Base-by-base conservation (phyloP, 2,888 invertebrate genomes). In the Morinoia aosen region DNA sequence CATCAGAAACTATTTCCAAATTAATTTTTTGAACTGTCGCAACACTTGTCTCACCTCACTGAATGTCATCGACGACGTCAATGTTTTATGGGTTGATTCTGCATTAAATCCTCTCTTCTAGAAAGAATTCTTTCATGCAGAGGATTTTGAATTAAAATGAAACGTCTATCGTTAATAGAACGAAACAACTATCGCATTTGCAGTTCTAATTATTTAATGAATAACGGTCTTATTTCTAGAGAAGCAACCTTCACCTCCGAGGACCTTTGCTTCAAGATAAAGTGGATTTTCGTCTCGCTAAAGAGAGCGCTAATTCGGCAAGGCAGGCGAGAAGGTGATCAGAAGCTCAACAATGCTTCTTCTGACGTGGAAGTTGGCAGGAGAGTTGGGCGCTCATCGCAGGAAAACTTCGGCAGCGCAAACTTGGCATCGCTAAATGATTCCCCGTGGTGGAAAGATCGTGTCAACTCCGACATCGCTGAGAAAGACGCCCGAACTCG, bases 351-450 rank as follows among this genome's bases (percentile, higher is more conserved):
- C 93, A 93, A 93, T 93, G 93, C 93, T 48, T 93, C 93, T 57
- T 57, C 40, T 48, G 90, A 90, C 39, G 39, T 90, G 76, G 76
- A 93, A 93, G 93, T 93, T 93, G 57, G 57, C 57, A 12, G 93
- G 48, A 16, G 93, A 93, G 93, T 93, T 93, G 33, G 57, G 16
- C 57, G 56, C 93, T 93, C 93, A 93, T 93, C 93, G 33, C n/a
- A 57, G 57, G 93, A 57, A 93, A 93, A 93, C 93, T 93, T 93
- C 57, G 56, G 93, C 93, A 56, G 93, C n/a, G 93, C 93, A 93
- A 93, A 93, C 93, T 93, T 93, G 93, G 48, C 93, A 57, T 93
- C 93, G 93, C 93, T 93, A 93, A 93, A 93, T 93, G 93, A 93
- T 93, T 93, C 57, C 93, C 93, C 56, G 93, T 33, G 93, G 93